These are phyloP conservation scores for Maniola hyperantus DNA, from an alignment of 2,888 invertebrate genomes.

Conservation along the genomic window DNA sequence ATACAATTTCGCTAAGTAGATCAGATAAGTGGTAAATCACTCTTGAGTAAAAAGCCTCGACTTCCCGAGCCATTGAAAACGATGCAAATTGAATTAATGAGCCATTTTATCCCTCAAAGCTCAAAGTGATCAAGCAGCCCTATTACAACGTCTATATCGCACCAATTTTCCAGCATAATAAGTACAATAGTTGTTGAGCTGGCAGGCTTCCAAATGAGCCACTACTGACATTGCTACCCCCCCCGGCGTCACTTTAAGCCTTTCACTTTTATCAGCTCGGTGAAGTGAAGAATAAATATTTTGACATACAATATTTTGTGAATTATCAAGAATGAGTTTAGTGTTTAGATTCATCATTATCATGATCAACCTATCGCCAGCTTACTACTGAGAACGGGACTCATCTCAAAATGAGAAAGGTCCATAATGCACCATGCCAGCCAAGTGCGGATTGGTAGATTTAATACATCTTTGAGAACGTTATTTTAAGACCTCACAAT, in stretches of 20 bases:
- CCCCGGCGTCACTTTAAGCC: conserved; percentile 41
- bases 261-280: conserved; percentile 37
- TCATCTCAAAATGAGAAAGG: no score
- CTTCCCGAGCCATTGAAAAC: neutral
- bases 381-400: no score
- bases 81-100: conserved; percentile 4
- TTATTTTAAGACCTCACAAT: no score
- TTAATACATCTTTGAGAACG: no score
- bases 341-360: no score
- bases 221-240: conserved; percentile 52
- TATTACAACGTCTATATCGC: conserved; percentile 23
- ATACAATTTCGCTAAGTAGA: no score
- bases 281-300: conserved; percentile 20
- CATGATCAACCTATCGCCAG: no score
- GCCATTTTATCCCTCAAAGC: conserved; percentile 19
- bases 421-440: no score
- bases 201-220: conserved; percentile 50
- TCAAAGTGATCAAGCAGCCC: conserved; percentile 18
- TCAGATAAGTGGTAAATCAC: no score
- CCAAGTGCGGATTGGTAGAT: no score
- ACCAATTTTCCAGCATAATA: conserved; percentile 30
- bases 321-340: neutral
- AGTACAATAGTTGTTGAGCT: conserved; percentile 35
- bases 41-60: no score
- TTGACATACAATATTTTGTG: neutral